phyloP scores from a whole-genome alignment of 1,140 invertebrate species.

The Camponotus floridanus region DNA sequence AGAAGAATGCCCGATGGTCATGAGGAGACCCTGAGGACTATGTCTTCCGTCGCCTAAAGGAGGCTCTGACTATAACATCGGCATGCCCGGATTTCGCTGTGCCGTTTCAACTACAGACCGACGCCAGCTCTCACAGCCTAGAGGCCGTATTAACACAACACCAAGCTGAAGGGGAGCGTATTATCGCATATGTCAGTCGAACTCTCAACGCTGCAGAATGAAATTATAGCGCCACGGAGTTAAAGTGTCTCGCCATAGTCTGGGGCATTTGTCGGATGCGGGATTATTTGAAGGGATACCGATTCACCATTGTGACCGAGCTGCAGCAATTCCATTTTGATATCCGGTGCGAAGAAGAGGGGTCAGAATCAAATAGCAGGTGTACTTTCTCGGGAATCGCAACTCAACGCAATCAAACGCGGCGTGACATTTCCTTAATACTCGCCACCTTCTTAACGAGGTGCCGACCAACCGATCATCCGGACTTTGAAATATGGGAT shows the following conservation, averaged over 20 bases:
- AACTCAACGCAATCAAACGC: too few species aligned
- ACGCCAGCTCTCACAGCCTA: neutral
- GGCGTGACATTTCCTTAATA: too few species aligned
- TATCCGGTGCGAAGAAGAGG: neutral
- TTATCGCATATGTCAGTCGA: neutral
- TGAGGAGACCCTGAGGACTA: too few species aligned
- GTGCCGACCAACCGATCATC: too few species aligned
- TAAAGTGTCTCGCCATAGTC: neutral
- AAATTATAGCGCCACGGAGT: neutral
- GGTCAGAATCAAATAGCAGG: neutral
- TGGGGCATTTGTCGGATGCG: neutral
- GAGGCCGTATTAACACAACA: neutral
- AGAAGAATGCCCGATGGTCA: too few species aligned
- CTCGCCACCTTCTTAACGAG: too few species aligned
- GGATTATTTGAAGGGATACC: neutral
- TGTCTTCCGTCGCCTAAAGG: too few species aligned
- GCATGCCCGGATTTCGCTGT: slow-evolving; percentile 34
- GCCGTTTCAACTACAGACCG: neutral
- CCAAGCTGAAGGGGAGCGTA: neutral
- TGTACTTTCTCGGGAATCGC: neutral
- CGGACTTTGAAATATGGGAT: too few species aligned
- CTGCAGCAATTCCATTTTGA: neutral
- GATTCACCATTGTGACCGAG: neutral
- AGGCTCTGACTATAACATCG: slow-evolving; percentile 59
- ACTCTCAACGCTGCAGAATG: neutral